A percentile compares a stretch with the other conserved stretches of the same genome.
These are phyloP conservation scores for Ploceus nigricollis DNA, from an alignment of 2,113 vertebrate species.

Conservation along the genomic window DNA sequence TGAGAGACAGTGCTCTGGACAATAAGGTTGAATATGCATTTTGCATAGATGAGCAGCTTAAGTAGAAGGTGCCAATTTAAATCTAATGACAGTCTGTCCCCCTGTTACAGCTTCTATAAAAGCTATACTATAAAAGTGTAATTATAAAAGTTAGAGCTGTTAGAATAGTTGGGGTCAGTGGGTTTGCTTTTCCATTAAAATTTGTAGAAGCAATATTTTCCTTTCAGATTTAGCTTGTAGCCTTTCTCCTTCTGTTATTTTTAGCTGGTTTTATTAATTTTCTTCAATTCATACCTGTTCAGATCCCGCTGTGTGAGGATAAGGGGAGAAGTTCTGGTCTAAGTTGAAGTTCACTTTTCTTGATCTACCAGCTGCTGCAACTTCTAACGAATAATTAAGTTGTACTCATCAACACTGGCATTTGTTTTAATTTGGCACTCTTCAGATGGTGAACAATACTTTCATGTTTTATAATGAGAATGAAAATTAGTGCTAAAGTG, in stretches of 20 bases:
- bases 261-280: neutral
- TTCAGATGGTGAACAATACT: neutral
- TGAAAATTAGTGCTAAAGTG: neutral
- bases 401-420: neutral
- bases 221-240: neutral
- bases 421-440: neutral
- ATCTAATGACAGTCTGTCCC: neutral
- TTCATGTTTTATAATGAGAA: neutral
- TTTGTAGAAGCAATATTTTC: neutral
- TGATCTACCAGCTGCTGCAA: neutral
- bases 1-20: neutral
- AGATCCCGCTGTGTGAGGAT: neutral
- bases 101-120: neutral
- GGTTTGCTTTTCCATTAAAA: neutral
- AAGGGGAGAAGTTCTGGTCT: neutral
- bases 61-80: neutral
- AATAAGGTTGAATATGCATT: neutral
- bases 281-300: neutral
- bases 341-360: neutral
- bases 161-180: neutral
- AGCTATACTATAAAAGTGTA: neutral
- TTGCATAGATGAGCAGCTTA: neutral
- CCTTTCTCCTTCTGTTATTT: neutral
- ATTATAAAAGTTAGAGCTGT: neutral
- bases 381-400: neutral